Evolutionary conservation across 2,888 invertebrate species (phyloP).

Genomic region (Dione vanillae): DNA sequence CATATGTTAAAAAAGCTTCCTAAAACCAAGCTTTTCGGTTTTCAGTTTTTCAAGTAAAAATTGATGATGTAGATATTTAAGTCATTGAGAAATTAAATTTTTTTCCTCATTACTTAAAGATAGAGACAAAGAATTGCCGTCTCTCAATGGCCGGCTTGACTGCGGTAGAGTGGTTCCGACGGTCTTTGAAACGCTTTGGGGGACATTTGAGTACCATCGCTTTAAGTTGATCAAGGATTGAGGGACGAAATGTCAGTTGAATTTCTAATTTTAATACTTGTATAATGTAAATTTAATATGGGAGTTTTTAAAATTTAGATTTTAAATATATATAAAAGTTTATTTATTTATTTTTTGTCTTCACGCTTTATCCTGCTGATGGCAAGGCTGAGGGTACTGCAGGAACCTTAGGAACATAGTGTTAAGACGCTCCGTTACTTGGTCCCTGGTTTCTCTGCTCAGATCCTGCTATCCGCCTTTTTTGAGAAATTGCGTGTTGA

Average conservation of each 20-base stretch:
- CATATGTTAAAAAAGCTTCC: background rate
- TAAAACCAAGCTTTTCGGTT: background rate
- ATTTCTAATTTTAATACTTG: background rate
- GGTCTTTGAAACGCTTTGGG: constrained; percentile 48
- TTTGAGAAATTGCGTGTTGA: no score
- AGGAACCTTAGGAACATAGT: no score
- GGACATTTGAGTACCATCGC: constrained; percentile 48
- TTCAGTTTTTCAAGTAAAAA: constrained; percentile 13
- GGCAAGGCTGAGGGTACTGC: no score
- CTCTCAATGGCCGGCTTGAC: constrained; percentile 40
- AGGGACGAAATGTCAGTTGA: constrained; percentile 34
- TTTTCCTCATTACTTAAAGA: constrained; percentile 44
- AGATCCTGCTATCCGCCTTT: no score
- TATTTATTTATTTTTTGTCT: no score
- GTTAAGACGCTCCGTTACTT: no score
- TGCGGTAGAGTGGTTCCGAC: constrained; percentile 32
- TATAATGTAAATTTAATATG: no score
- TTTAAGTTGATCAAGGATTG: constrained; percentile 35
- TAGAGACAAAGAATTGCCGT: constrained; percentile 43
- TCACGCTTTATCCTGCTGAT: no score
- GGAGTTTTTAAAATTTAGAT: no score
- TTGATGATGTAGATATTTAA: constrained; percentile 16
- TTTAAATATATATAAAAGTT: no score
- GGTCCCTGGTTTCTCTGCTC: no score
- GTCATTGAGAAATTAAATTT: constrained; percentile 27